Evolutionary conservation across 2,113 vertebrate genomes (phyloP), one percentile per base, ranked within the genome.

Genomic region (Albula goreensis): DNA sequence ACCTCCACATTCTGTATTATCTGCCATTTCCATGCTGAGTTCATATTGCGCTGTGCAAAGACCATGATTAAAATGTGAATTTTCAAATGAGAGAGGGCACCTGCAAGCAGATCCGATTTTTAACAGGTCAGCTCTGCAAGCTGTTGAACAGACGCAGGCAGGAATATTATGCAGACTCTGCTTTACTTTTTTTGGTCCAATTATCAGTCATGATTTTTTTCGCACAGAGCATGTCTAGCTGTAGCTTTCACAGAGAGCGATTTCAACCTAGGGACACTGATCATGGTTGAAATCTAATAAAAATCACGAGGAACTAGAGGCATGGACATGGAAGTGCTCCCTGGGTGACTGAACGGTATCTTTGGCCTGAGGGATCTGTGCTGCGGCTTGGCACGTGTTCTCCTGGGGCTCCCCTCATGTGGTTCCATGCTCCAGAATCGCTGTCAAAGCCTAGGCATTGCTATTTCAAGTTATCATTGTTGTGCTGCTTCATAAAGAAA

Each of bases 41-140:
- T 74, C 70, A 31, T n/a, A 74, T 9, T 74, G 70, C 25, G 22
- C 22, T 74, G 70, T n/a, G n/a, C 70, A 74, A 74, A 74, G 70
- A 74, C 70, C 70, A 74, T 74, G n/a, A 25, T n/a, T 74, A 74
- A 74, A 74, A 74, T 74, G n/a, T 31, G 70, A 31, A 74, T n/a
- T 74, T 31, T 10, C 70, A 74, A 3, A 74, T 66, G 19, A 74
- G 70, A 74, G 31, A 31, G 3, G 7, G 63, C 19, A 22, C n/a
- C n/a, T 22, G 22, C 31, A 25, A 25, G 22, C 70, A 31, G 10
- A 22, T 31, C 70, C 70, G 31, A 74, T 74, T 74, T 74, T 74
- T 2, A 74, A 74, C 70, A 74, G 70, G 70, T 74, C 70, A 74
- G 10, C 31, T 74, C 70, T 31, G 25, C 70, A 74, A 74, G 70